Conservation (phyloP, 2,797 vertebrate genomes). For the Myotis pilosus region DNA sequence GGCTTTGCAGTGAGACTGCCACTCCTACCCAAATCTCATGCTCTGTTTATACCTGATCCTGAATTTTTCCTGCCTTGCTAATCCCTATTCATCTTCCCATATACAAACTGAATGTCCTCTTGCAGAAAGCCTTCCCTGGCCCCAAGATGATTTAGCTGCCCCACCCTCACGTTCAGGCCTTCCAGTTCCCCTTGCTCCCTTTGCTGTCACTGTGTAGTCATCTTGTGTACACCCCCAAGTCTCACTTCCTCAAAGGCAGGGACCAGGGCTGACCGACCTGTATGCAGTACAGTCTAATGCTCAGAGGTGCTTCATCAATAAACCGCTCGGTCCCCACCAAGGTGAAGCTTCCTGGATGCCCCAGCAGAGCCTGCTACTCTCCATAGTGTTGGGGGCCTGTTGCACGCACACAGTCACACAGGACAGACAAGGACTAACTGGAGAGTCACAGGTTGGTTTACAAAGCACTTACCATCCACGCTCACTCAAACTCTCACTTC, state of each 20-base stretch:
- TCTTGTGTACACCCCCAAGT: background rate
- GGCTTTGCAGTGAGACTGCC: background rate
- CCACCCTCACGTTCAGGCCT: background rate
- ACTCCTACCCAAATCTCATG: background rate
- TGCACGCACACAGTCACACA: background rate
- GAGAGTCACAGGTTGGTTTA: background rate
- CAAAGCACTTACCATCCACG: background rate
- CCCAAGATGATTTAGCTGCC: background rate
- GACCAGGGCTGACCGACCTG: no score
- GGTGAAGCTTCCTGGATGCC: background rate
- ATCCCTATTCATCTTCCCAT: background rate
- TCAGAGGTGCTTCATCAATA: background rate
- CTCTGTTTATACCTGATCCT: background rate
- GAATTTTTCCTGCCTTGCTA: background rate
- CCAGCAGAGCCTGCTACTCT: background rate
- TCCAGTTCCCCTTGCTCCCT: background rate
- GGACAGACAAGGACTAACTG: background rate
- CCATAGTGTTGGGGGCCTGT: background rate
- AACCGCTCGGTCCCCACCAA: background rate
- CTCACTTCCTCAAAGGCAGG: background rate
- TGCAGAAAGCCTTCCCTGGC: background rate
- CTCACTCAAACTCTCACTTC: background rate
- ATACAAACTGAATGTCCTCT: background rate
- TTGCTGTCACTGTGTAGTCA: background rate
- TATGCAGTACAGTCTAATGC: background rate